Conservation (phyloP, 2,797 vertebrate genomes). For the Sebastes iracundus region DNA sequence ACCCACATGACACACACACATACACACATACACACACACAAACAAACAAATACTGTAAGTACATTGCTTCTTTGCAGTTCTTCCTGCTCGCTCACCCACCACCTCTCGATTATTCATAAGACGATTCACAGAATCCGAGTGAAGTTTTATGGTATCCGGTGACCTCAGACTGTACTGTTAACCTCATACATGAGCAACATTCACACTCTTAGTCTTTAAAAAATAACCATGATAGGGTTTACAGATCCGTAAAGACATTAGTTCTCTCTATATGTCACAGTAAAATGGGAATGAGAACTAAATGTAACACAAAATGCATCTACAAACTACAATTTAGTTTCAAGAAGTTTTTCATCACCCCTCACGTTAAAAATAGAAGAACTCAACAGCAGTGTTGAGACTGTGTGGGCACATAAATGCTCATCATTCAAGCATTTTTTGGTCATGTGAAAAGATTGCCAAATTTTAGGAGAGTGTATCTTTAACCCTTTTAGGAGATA, state of each 20-base stretch:
- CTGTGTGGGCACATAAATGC: background rate
- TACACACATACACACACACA: background rate
- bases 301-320: background rate
- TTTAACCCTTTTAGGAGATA: background rate
- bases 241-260: background rate
- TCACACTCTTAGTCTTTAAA: background rate
- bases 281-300: background rate
- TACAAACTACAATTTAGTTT: background rate
- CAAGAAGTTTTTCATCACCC: background rate
- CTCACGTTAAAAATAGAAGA: background rate
- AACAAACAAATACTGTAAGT: constrained; percentile 21
- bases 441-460: background rate
- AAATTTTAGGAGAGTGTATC: background rate
- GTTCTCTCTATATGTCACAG: background rate
- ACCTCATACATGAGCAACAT: background rate
- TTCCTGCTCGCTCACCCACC: constrained; percentile 22
- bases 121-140: background rate
- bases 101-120: constrained; percentile 41
- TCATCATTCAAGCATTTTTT: background rate
- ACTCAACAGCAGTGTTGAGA: background rate
- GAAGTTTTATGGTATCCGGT: constrained; percentile 9
- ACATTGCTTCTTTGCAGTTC: background rate
- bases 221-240: background rate
- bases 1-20: constrained; percentile 40
- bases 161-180: constrained; percentile 9